Conservation (phyloP, 2,113 vertebrate genomes). For the Ceyx margarethae region DNA sequence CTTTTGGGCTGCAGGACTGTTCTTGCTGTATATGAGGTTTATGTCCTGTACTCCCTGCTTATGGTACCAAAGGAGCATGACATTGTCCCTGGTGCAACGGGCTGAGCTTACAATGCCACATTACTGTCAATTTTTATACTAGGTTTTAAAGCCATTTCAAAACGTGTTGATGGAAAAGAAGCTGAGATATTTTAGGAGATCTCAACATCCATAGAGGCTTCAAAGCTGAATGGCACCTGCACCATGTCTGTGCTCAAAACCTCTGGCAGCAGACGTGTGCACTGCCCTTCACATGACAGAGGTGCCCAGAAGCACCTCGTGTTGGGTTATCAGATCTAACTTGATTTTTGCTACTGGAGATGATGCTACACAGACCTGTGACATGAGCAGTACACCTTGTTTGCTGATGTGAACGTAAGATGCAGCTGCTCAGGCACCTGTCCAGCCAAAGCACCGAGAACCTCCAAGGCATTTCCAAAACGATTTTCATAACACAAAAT, state of each 20-base stretch:
- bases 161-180: background rate
- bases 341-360: background rate
- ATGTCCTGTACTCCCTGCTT: background rate
- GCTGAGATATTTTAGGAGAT: background rate
- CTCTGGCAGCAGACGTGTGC: background rate
- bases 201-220: background rate
- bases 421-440: background rate
- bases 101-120: background rate
- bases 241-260: background rate
- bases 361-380: background rate
- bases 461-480: background rate
- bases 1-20: background rate
- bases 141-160: background rate
- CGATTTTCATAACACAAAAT: background rate
- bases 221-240: background rate
- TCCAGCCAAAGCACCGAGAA: background rate
- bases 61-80: background rate
- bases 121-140: background rate
- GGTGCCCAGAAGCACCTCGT: background rate
- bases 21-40: background rate
- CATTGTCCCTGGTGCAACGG: background rate
- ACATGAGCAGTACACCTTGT: background rate
- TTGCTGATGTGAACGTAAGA: background rate
- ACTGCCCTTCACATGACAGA: rapidly evolving
- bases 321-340: background rate